Conservation (phyloP, 2,797 vertebrate genomes). For the Cuniculus paca region DNA sequence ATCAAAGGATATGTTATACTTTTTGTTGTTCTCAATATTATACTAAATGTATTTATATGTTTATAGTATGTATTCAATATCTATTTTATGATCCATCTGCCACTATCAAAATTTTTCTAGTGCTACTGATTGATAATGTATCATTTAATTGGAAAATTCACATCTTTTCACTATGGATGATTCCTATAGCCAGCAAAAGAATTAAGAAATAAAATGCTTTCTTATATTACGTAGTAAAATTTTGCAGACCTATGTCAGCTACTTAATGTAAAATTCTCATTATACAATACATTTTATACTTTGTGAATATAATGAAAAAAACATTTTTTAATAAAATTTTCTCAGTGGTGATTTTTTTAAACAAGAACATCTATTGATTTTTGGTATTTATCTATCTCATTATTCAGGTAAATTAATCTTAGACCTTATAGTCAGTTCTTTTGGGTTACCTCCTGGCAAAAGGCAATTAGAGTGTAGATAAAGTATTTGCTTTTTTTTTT, state of each 20-base stretch:
- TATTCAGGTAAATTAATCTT: neutral
- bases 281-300: neutral
- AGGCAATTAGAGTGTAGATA: neutral
- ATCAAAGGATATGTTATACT: neutral
- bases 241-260: neutral
- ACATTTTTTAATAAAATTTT: conserved; percentile 6
- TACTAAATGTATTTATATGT: neutral
- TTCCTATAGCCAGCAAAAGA: neutral
- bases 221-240: neutral
- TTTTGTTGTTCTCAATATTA: neutral
- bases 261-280: neutral
- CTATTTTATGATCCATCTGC: neutral
- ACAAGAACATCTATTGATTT: neutral
- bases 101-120: neutral
- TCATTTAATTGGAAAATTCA: neutral
- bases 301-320: neutral
- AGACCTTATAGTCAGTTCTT: neutral
- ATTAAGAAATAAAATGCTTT: neutral
- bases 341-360: neutral
- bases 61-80: neutral
- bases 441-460: neutral
- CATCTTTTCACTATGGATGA: neutral
- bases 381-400: neutral
- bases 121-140: neutral
- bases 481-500: neutral